Conservation (phyloP, 2,797 vertebrate genomes). For the Serranus cabrilla region DNA sequence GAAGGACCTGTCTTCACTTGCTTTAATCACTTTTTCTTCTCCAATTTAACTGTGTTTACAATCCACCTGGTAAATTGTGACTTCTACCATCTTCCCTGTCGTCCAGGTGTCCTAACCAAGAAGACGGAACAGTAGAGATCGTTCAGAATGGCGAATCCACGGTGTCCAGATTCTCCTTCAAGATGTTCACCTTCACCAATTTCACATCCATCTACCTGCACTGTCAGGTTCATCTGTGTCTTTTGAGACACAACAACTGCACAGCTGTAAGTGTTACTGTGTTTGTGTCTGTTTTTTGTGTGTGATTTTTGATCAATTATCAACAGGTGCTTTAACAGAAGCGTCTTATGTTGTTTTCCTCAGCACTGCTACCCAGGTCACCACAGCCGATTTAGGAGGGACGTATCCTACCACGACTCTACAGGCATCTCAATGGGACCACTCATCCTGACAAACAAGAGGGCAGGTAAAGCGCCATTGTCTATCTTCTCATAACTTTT, state of each 20-base stretch:
- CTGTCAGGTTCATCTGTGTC: conserved; percentile 73
- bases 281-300: neutral
- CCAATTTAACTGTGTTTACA: neutral
- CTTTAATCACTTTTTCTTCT: neutral
- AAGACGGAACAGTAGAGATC: conserved; percentile 65
- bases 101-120: conserved; percentile 75
- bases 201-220: conserved; percentile 67
- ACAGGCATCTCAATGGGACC: conserved; percentile 60
- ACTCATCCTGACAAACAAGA: accelerated
- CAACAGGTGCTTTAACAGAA: neutral
- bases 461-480: neutral
- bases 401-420: conserved; percentile 31
- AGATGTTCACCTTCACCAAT: conserved; percentile 67
- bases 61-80: neutral
- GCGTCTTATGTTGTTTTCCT: neutral
- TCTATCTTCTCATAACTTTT: neutral
- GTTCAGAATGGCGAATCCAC: conserved; percentile 70
- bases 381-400: conserved; percentile 20
- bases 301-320: neutral
- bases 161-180: conserved; percentile 71
- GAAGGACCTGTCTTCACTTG: neutral
- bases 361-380: conserved; percentile 53
- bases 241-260: conserved; percentile 55
- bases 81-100: neutral
- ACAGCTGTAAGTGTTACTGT: conserved; percentile 47